These are phyloP conservation scores for Allolobophora icterica DNA, from an alignment of 2,888 invertebrate genomes.

Conservation along the genomic window DNA sequence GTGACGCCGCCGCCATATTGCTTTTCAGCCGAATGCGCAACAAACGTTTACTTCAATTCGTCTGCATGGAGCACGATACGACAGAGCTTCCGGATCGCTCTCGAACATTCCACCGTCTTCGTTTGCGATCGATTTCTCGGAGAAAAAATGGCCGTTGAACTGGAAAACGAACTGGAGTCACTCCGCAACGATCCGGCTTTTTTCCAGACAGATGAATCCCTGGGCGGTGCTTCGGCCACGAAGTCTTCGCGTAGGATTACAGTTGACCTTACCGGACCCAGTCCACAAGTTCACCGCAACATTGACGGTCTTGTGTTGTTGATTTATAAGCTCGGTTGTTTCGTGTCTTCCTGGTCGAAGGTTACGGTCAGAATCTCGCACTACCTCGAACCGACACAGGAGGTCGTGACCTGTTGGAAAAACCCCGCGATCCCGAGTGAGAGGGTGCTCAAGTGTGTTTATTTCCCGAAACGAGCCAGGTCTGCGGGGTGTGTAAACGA, in stretches of 20 bases:
- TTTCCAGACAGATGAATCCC: not conserved
- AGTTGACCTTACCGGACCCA: not conserved
- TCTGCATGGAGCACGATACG: conserved; percentile 14
- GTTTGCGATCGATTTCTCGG: conserved; percentile 25
- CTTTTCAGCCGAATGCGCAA: conserved; percentile 8
- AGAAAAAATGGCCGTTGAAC: not conserved
- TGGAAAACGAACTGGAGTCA: not conserved
- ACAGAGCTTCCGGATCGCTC: conserved; percentile 19
- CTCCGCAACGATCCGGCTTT: not conserved
- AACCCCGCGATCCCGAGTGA: not conserved
- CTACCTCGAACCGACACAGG: not conserved
- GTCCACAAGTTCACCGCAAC: not conserved
- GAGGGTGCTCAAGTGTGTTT: conserved; percentile 13
- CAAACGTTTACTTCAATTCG: conserved; percentile 19
- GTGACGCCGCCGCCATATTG: conserved; percentile 20
- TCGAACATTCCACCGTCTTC: conserved; percentile 13
- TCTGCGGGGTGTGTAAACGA: not conserved
- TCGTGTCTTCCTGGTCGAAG: conserved; percentile 14
- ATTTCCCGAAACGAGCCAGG: not conserved
- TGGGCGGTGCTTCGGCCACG: not conserved
- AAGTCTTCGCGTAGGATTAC: not conserved
- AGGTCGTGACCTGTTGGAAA: not conserved
- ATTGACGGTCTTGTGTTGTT: not conserved
- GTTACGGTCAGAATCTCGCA: not conserved
- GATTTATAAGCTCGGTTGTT: not conserved